Conservation (phyloP, 2,113 vertebrate species). For the Morone saxatilis region DNA sequence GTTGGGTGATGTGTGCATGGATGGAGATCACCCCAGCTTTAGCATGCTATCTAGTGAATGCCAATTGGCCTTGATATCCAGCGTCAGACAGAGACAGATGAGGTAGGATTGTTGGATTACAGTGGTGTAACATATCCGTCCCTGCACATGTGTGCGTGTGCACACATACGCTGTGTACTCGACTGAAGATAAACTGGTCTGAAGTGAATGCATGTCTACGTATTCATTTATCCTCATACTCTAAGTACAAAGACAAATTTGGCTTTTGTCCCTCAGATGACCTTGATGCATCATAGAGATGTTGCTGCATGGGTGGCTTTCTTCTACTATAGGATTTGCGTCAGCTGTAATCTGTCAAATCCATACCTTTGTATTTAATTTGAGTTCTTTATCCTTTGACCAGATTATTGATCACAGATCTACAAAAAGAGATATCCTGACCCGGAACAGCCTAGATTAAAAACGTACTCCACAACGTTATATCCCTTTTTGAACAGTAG, state of each 20-base stretch:
- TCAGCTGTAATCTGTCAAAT: conserved; percentile 21
- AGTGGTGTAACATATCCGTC: conserved; percentile 29
- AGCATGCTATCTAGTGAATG: conserved; percentile 43
- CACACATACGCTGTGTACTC: conserved; percentile 11
- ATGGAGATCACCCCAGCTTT: conserved; percentile 43
- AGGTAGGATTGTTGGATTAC: conserved; percentile 64
- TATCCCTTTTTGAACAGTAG: conserved; percentile 10
- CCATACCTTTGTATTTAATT: conserved; percentile 6
- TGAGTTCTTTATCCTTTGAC: conserved; percentile 1
- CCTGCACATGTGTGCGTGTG: neutral
- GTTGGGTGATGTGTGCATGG: conserved; percentile 28
- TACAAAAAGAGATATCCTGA: neutral
- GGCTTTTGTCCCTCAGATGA: conserved; percentile 36
- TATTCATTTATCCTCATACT: conserved; percentile 44
- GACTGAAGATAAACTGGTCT: conserved; percentile 40
- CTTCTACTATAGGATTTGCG: neutral
- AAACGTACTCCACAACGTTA: neutral
- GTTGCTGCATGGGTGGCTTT: neutral
- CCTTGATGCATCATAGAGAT: conserved; percentile 28
- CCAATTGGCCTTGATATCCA: conserved; percentile 50
- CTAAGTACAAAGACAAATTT: conserved; percentile 40
- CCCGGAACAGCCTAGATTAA: neutral
- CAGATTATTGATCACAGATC: neutral
- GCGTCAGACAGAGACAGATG: conserved; percentile 56
- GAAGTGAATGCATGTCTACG: conserved; percentile 13